A percentile compares a stretch with the other conserved stretches of the same genome.
phyloP scores from a whole-genome alignment of 2,113 vertebrate genomes.

The Peucedramus taeniatus region DNA sequence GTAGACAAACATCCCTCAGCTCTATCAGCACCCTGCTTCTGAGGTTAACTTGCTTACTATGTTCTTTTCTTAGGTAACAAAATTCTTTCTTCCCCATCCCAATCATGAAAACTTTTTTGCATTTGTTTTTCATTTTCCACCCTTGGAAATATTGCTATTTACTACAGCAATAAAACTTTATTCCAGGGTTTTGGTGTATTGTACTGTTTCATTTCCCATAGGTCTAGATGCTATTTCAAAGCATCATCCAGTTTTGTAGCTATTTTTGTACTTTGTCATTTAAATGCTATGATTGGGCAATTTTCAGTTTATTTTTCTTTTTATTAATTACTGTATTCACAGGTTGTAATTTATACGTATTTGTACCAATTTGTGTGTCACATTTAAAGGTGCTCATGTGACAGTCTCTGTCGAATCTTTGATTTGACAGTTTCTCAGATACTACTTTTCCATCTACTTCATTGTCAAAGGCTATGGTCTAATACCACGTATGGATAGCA shows the following conservation, averaged over 20 bases:
- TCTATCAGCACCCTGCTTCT: not conserved
- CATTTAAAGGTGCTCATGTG: not conserved
- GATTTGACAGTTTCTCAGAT: not conserved
- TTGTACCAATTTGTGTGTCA: not conserved
- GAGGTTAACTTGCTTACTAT: not conserved
- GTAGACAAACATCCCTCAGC: not conserved
- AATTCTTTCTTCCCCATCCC: not conserved
- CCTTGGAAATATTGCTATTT: not conserved
- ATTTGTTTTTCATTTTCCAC: not conserved
- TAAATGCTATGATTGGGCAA: not conserved
- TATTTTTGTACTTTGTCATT: not conserved
- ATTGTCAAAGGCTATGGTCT: not conserved
- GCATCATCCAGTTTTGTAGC: not conserved
- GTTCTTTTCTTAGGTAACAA: not conserved
- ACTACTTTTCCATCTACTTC: not conserved
- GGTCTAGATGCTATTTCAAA: not conserved
- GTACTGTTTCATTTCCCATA: not conserved
- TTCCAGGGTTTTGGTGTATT: not conserved
- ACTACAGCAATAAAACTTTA: not conserved
- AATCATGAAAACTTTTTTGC: not conserved
- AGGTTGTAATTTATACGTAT: not conserved
- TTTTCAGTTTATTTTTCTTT: not conserved
- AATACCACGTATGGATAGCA: fast-evolving
- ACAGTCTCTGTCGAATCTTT: not conserved
- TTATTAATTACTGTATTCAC: not conserved